phyloP scores from a whole-genome alignment of 2,113 vertebrate species.

The Columba livia region DNA sequence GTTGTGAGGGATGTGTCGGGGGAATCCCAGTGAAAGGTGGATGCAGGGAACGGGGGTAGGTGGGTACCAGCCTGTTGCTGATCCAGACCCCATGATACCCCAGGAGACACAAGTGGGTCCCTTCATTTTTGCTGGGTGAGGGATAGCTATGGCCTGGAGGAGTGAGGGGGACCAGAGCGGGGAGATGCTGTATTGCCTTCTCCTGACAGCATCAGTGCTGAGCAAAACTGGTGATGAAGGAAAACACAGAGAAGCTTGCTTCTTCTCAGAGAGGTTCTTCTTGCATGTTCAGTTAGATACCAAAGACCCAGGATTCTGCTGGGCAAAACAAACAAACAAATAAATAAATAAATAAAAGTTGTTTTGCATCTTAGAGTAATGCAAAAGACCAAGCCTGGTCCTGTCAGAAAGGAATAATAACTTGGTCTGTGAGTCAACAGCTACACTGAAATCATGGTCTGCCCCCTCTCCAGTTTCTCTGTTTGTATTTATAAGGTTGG shows the following conservation, averaged over 20 bases:
- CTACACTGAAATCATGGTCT: background rate
- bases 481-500: background rate
- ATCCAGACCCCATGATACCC: background rate
- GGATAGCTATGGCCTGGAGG: background rate
- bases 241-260: background rate
- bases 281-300: background rate
- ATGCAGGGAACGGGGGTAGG: too few relatives aligned
- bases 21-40: background rate
- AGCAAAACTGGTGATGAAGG: background rate
- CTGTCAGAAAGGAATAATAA: background rate
- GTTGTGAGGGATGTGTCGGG: too few relatives aligned
- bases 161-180: rapidly evolving
- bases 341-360: background rate
- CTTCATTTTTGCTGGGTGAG: background rate
- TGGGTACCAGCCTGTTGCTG: background rate
- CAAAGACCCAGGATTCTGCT: background rate
- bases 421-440: background rate
- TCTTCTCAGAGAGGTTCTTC: background rate
- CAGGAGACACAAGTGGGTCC: rapidly evolving
- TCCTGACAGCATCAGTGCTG: rapidly evolving
- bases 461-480: background rate
- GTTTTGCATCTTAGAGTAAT: background rate
- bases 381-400: background rate
- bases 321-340: background rate
- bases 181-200: background rate